Evolutionary conservation across 1,140 invertebrate species (phyloP).

Genomic region (Coboldia fuscipes): DNA sequence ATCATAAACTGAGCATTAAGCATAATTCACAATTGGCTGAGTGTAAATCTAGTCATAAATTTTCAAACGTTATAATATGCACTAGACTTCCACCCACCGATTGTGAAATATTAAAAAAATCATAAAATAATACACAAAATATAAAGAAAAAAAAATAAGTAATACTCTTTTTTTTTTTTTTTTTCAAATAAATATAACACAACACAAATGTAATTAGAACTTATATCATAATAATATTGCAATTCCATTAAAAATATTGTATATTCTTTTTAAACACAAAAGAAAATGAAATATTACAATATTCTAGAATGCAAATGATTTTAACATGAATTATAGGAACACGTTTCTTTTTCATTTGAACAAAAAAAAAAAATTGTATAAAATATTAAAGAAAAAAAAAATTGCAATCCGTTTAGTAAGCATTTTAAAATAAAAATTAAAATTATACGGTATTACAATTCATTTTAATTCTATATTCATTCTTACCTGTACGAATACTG

Average conservation of each 20-base stretch:
- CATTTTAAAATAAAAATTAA: neutral
- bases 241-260: too few species aligned
- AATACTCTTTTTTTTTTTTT: too few species aligned
- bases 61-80: constrained; percentile 16
- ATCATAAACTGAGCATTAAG: neutral
- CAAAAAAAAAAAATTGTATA: constrained; percentile 4
- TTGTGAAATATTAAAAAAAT: constrained; percentile 5
- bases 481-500: constrained; percentile 47
- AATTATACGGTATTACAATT: neutral
- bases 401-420: neutral
- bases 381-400: constrained; percentile 3
- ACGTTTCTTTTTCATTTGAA: constrained; percentile 5
- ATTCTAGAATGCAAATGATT: too few species aligned
- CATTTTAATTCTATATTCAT: neutral
- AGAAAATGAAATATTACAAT: too few species aligned
- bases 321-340: too few species aligned
- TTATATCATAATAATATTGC: too few species aligned
- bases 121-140: constrained; percentile 4
- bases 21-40: constrained; percentile 3
- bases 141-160: constrained; percentile 4
- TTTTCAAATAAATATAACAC: too few species aligned
- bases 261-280: too few species aligned
- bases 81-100: constrained; percentile 24
- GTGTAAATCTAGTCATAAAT: constrained; percentile 6
- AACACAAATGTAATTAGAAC: too few species aligned